Percentiles rank a stretch among this genome's conserved stretches.
These are phyloP conservation scores for Natator depressus DNA, from an alignment of 2,113 vertebrate species.

Conservation along the genomic window DNA sequence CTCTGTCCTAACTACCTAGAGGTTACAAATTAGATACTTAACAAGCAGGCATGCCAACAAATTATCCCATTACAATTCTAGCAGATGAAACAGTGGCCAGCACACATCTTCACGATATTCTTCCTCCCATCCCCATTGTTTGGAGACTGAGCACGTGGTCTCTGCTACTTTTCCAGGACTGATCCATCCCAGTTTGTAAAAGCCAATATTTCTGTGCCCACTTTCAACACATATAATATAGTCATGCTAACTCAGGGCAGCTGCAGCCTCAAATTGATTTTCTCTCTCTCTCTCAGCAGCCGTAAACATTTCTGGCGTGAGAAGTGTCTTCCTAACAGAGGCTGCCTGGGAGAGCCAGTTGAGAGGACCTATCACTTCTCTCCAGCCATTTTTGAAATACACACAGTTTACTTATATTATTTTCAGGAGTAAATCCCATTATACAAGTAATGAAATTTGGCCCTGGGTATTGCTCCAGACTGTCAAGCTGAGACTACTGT, in stretches of 20 bases:
- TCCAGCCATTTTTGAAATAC: constrained; percentile 35
- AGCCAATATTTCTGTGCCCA: background rate
- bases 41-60: background rate
- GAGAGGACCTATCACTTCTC: constrained; percentile 45
- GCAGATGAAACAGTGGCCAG: background rate
- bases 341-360: background rate
- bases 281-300: background rate
- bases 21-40: background rate
- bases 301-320: constrained; percentile 46
- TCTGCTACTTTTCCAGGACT: background rate
- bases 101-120: background rate
- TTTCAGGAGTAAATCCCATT: constrained; percentile 49
- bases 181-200: background rate
- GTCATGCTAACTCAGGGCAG: background rate
- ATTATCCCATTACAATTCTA: background rate
- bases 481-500: constrained; percentile 44
- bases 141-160: background rate
- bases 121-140: background rate
- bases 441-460: constrained; percentile 51
- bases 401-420: constrained; percentile 38
- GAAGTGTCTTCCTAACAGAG: constrained; percentile 35
- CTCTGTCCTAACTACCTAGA: background rate
- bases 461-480: constrained; percentile 34
- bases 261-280: background rate
- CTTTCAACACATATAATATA: accelerated